Percentiles rank a stretch among this genome's conserved stretches.
These are phyloP conservation scores for Etheostoma nigrum DNA, from an alignment of 2,797 vertebrate genomes.

Conservation along the genomic window DNA sequence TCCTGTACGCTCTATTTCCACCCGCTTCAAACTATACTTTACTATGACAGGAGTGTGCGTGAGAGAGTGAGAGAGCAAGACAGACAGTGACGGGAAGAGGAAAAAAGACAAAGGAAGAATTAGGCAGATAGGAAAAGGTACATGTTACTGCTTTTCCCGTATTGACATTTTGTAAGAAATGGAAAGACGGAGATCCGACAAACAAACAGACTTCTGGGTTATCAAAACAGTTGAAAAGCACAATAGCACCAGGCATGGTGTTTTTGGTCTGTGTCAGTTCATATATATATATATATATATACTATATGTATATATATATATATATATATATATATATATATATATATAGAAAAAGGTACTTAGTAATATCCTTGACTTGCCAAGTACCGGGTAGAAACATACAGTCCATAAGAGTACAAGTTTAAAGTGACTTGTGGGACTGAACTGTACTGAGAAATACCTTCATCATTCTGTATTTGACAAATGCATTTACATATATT, in stretches of 20 bases:
- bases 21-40: slow-evolving; percentile 61
- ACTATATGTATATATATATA: no score
- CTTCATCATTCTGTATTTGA: no score
- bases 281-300: not conserved
- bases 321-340: no score
- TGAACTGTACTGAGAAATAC: no score
- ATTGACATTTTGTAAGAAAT: not conserved
- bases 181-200: not conserved
- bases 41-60: slow-evolving; percentile 46
- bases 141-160: slow-evolving; percentile 5
- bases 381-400: not conserved
- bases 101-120: slow-evolving; percentile 35
- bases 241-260: not conserved
- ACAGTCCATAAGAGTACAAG: not conserved
- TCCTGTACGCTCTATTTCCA: slow-evolving; percentile 67
- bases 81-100: slow-evolving; percentile 10
- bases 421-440: not conserved
- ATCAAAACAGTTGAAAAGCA: not conserved
- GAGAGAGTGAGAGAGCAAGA: slow-evolving; percentile 19
- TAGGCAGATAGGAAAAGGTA: slow-evolving; percentile 43
- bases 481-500: no score
- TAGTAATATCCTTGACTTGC: not conserved
- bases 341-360: no score
- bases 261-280: not conserved
- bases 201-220: not conserved